Percentiles rank a stretch among this genome's conserved stretches.
Conservation (phyloP, 1,140 invertebrate genomes). For the Bombus picipes region DNA sequence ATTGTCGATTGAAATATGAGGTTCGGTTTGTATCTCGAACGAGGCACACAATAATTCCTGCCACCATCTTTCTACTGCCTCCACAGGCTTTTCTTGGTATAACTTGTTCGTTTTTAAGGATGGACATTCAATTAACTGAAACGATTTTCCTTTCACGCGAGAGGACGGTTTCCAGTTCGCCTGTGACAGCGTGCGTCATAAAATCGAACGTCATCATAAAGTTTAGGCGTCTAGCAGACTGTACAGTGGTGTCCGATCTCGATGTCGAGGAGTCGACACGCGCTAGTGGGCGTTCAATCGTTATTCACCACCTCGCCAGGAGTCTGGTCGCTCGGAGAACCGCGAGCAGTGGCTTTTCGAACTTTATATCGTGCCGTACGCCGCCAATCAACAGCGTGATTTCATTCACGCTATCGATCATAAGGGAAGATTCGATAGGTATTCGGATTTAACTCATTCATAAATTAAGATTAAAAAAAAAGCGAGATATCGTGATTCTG, state of each 20-base stretch:
- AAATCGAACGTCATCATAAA: slow-evolving; percentile 40
- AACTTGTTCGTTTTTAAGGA: not conserved
- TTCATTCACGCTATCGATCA: slow-evolving; percentile 38
- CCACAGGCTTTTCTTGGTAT: not conserved
- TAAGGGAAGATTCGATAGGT: not conserved
- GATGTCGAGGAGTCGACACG: not conserved
- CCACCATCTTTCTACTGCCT: too few relatives aligned
- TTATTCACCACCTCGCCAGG: slow-evolving; percentile 61
- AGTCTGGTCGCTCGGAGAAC: slow-evolving; percentile 46
- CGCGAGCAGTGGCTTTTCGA: slow-evolving; percentile 23
- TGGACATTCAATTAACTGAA: slow-evolving; percentile 20
- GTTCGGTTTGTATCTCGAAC: not conserved
- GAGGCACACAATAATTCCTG: not conserved
- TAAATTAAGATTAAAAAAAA: too few relatives aligned
- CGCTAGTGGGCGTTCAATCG: slow-evolving; percentile 57
- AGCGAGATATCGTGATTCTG: too few relatives aligned
- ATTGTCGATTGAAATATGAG: slow-evolving; percentile 9
- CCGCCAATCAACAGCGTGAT: slow-evolving; percentile 40
- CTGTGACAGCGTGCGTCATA: slow-evolving; percentile 1
- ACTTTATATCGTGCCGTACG: slow-evolving; percentile 17
- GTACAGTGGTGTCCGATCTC: not conserved
- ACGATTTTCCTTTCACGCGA: not conserved
- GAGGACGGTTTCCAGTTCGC: slow-evolving; percentile 12
- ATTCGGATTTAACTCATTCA: not conserved
- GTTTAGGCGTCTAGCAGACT: slow-evolving; percentile 19